A percentile compares a stretch with the other conserved stretches of the same genome.
phyloP scores from a whole-genome alignment of 1,140 invertebrate genomes.

The Aphelenchoides fujianensis region DNA sequence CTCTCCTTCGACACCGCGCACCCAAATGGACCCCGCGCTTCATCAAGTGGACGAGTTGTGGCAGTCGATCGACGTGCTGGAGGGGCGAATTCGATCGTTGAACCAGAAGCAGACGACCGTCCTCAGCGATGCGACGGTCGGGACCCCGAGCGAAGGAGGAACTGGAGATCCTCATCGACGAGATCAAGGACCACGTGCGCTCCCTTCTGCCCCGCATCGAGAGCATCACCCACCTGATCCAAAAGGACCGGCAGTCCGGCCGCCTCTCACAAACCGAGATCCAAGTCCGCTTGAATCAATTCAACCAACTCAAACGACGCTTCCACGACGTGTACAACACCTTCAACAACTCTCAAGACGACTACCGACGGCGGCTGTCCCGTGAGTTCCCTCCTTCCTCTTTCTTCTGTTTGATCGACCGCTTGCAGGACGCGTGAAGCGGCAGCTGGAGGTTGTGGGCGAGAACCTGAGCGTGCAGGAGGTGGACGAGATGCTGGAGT shows the following conservation, averaged over 20 bases:
- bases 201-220: conserved; percentile 31
- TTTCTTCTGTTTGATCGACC: not conserved
- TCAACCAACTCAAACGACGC: conserved; percentile 35
- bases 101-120: conserved; percentile 34
- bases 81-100: conserved; percentile 35
- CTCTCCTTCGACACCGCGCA: conserved; percentile 23
- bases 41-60: conserved; percentile 43
- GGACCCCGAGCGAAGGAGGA: conserved; percentile 27
- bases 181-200: conserved; percentile 41
- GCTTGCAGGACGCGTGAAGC: conserved; percentile 49
- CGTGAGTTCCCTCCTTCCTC: conserved; percentile 29
- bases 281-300: conserved; percentile 45
- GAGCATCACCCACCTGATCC: conserved; percentile 28
- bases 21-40: conserved; percentile 22
- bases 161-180: conserved; percentile 39
- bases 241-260: conserved; percentile 22
- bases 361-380: conserved; percentile 43
- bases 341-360: conserved; percentile 43
- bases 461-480: conserved; percentile 26
- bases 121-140: conserved; percentile 32
- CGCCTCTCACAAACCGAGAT: conserved; percentile 23
- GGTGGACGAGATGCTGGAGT: conserved; percentile 43
- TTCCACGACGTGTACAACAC: conserved; percentile 36
- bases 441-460: conserved; percentile 43
- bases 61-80: conserved; percentile 40